Evolutionary conservation across 2,113 vertebrate genomes (phyloP).

Genomic region (Alethe castanea): DNA sequence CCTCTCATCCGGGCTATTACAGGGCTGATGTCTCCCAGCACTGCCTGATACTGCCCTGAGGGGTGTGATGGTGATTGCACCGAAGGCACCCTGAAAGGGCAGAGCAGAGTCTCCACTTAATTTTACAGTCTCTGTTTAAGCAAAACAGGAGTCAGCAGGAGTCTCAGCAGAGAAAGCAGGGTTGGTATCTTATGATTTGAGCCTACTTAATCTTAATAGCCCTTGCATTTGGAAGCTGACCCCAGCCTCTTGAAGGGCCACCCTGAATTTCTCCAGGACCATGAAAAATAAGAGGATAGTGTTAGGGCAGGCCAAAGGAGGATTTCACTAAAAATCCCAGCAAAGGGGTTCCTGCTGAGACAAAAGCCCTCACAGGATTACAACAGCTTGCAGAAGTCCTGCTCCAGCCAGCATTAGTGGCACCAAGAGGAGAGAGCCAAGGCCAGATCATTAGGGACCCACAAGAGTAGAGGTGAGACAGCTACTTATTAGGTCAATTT

Average conservation of each 20-base stretch:
- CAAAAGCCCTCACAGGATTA: neutral
- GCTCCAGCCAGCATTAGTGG: neutral
- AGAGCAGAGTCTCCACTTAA: neutral
- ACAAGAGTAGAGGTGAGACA: neutral
- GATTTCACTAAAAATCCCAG: conserved; percentile 1
- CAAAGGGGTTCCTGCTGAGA: neutral
- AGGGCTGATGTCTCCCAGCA: neutral
- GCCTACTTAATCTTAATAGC: neutral
- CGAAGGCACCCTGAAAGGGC: neutral
- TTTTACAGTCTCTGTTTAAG: neutral
- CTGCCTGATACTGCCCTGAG: neutral
- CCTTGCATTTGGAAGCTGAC: neutral
- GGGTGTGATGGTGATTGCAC: neutral
- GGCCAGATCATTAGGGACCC: neutral
- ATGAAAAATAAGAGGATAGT: neutral
- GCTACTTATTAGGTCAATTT: neutral
- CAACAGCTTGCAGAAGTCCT: neutral
- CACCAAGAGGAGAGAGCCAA: neutral
- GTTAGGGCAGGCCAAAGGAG: neutral
- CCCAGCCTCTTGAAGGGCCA: neutral
- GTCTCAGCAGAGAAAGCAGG: neutral
- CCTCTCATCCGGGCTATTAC: neutral
- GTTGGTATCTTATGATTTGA: neutral
- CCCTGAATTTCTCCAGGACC: neutral
- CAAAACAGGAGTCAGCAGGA: neutral